Percentiles rank a stretch among this genome's conserved stretches.
Evolutionary conservation across 2,797 vertebrate genomes (phyloP).

Genomic region (Acanthurus lineatus): DNA sequence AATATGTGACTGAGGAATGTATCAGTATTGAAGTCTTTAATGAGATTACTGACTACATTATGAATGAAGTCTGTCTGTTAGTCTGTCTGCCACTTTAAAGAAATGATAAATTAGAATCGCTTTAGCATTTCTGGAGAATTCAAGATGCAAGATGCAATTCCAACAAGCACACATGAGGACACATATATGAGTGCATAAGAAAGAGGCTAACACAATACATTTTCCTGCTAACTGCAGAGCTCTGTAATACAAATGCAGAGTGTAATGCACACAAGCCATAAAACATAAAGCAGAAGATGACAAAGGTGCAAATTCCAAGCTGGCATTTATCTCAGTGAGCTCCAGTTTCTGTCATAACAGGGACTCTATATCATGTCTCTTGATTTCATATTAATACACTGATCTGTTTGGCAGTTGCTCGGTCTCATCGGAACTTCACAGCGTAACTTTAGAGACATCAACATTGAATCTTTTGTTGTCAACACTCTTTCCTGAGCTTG

Average conservation of each 20-base stretch:
- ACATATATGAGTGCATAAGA: background rate
- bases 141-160: too few species aligned
- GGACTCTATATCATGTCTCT: background rate
- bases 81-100: background rate
- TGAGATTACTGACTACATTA: background rate
- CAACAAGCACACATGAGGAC: background rate
- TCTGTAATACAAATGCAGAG: slow-evolving; percentile 4
- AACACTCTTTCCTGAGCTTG: background rate
- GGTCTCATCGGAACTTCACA: too few species aligned
- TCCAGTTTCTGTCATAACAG: background rate
- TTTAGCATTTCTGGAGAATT: background rate
- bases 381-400: background rate
- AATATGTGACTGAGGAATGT: background rate
- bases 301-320: background rate
- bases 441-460: too few species aligned
- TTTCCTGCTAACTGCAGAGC: background rate
- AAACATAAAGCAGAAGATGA: background rate
- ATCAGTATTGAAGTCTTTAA: background rate
- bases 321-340: background rate
- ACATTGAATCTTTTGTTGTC: background rate
- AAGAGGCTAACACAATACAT: background rate
- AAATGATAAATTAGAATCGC: background rate
- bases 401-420: background rate
- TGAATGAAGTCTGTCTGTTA: background rate
- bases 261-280: too few species aligned